Percentiles rank a stretch among this genome's conserved stretches.
These are phyloP conservation scores for Lamproptera curius DNA, from an alignment of 2,888 invertebrate genomes.

Conservation along the genomic window DNA sequence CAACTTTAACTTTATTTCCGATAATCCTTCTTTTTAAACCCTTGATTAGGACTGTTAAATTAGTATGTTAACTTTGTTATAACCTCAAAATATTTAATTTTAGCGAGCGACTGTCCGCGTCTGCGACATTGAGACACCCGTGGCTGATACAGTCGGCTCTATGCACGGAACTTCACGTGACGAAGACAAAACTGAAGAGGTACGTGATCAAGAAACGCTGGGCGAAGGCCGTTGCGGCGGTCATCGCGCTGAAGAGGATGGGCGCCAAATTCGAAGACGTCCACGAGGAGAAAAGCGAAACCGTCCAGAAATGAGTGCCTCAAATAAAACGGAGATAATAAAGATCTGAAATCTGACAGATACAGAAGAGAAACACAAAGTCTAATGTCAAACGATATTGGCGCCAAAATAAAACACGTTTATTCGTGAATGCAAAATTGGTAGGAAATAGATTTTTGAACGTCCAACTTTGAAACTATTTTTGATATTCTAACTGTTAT, in stretches of 20 bases:
- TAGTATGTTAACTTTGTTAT: no score
- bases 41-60: no score
- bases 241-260: constrained; percentile 91
- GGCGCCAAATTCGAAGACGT: constrained; percentile 84
- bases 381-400: no score
- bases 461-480: no score
- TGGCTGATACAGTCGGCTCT: constrained; percentile 85
- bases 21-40: no score
- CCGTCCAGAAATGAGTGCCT: not conserved
- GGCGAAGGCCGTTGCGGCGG: constrained; percentile 93
- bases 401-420: not conserved
- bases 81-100: constrained; percentile 4
- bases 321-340: not conserved
- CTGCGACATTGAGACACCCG: constrained; percentile 84
- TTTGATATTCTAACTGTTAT: no score
- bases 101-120: constrained; percentile 86
- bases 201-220: constrained; percentile 94
- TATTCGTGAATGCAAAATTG: not conserved
- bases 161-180: constrained; percentile 83
- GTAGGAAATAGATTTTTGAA: no score
- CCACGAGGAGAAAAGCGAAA: constrained; percentile 28
- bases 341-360: not conserved
- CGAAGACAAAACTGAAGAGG: constrained; percentile 88
- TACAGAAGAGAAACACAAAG: not conserved
- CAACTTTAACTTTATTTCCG: no score